These are phyloP conservation scores for Ruditapes philippinarum DNA, from an alignment of 1,140 invertebrate species.

Conservation along the genomic window DNA sequence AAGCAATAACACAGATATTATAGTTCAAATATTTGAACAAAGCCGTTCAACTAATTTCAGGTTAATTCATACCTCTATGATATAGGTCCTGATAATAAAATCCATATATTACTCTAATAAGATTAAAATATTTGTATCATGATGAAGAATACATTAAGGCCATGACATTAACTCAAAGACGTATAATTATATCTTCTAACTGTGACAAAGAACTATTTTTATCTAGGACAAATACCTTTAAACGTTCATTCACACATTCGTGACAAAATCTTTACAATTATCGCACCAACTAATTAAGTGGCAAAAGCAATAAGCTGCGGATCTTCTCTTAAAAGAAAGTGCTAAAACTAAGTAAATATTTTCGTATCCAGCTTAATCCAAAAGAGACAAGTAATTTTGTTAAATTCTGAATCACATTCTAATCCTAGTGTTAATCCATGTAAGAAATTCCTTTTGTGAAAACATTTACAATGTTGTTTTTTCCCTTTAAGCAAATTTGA, in stretches of 20 bases:
- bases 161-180: background rate
- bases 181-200: too few relatives aligned
- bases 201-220: constrained; percentile 13
- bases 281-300: background rate
- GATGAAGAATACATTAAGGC: background rate
- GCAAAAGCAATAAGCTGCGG: background rate
- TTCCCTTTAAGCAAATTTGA: background rate
- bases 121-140: constrained; percentile 17
- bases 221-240: background rate
- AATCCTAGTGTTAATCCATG: constrained; percentile 2
- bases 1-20: constrained; percentile 25
- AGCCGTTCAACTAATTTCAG: background rate
- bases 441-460: background rate
- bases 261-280: constrained; percentile 3
- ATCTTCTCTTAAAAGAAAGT: background rate
- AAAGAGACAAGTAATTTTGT: background rate
- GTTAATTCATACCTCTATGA: background rate
- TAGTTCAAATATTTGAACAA: constrained; percentile 50
- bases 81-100: constrained; percentile 14
- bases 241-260: constrained; percentile 6
- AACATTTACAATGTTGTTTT: constrained; percentile 11
- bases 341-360: constrained; percentile 20
- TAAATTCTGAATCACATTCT: background rate
- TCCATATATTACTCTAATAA: background rate
- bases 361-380: background rate